Base-by-base conservation (phyloP, 2,797 vertebrate genomes). In the Adrianichthys oophorus region DNA sequence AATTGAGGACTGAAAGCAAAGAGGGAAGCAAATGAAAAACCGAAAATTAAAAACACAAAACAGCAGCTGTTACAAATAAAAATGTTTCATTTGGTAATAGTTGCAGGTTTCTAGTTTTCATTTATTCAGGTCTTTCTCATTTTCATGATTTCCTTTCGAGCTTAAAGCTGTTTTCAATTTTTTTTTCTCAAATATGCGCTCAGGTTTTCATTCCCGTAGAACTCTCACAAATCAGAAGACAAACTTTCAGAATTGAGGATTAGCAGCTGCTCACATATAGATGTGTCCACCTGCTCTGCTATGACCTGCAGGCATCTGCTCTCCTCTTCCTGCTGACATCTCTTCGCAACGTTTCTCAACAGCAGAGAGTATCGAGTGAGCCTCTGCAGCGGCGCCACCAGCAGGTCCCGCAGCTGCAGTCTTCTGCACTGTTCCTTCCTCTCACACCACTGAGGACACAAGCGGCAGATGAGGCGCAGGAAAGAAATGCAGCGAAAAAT, bases 241-340 rank as follows among this genome's bases (percentile, higher is more conserved):
- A 13, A 37, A 37, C 32, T 17, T 52, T 59, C 5, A 19, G 0
- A 42, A 53, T 18, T 45, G 4, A 6, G 5, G 23, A 41, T 17
- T 18, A 29, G 23, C 7, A 17, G 29, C 37, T 21, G 59, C 95
- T 95, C 90, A 98, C 94, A 69, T 84, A 96, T 93, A 4, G 94
- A 93, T n/a, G 85, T 93, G 66, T 98, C 95, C 85, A 97, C 94
- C 61, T 92, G 93, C 42, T 95, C 92, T 44, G 94, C 93, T 59
- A 96, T 85, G 1, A 77, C 77, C 66, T 90, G 87, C 76, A 96
- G 82, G 17, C 82, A 70, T 43, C 53, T 57, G 72, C 84, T 89
- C 80, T 96, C 93, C 0, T 67, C 84, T 52, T 92, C 68, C 0
- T 74, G 77, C 40, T 70, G 72, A 62, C 91, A 93, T 60, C 90